Evolutionary conservation across 2,888 invertebrate species (phyloP), one percentile per base, ranked within the genome.

Genomic region (Geophilus truncorum): DNA sequence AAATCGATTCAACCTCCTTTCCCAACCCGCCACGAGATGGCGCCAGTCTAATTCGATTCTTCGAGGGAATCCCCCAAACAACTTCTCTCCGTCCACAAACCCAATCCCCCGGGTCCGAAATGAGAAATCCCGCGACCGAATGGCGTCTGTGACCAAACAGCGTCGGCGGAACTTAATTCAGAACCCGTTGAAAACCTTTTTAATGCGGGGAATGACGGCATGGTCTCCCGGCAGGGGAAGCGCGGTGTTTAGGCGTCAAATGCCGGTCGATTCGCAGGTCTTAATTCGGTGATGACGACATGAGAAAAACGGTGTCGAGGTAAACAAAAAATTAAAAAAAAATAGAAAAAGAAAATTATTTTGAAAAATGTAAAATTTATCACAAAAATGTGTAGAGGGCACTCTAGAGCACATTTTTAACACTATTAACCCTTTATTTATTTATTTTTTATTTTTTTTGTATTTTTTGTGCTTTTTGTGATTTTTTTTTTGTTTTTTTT

Each of bases 41-140:
- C n/a, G n/a, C n/a, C n/a, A n/a, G n/a, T n/a, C n/a, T n/a, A n/a
- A n/a, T n/a, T n/a, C n/a, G n/a, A n/a, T n/a, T n/a, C n/a, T n/a
- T n/a, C n/a, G n/a, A n/a, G n/a, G n/a, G n/a, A n/a, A n/a, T n/a
- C n/a, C n/a, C n/a, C n/a, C n/a, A n/a, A n/a, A n/a, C n/a, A n/a
- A n/a, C n/a, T n/a, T n/a, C n/a, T n/a, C n/a, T n/a, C n/a, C n/a
- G n/a, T n/a, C n/a, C n/a, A n/a, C n/a, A n/a, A n/a, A n/a, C 76
- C 32, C 45, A 25, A 77, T 30, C 76, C 45, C 77, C 25, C 57
- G 9, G 75, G 10, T 62, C 2, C 9, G 57, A 30, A 75, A 25
- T 75, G 81, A 79, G 81, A 82, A 80, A 80, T 81, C 40, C 80
- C 70, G 81, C 81, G 83, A 83, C 84, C 83, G 12, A 51, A 51